These are phyloP conservation scores for Galaxias olidus DNA, from an alignment of 2,797 vertebrate species.

Conservation along the genomic window DNA sequence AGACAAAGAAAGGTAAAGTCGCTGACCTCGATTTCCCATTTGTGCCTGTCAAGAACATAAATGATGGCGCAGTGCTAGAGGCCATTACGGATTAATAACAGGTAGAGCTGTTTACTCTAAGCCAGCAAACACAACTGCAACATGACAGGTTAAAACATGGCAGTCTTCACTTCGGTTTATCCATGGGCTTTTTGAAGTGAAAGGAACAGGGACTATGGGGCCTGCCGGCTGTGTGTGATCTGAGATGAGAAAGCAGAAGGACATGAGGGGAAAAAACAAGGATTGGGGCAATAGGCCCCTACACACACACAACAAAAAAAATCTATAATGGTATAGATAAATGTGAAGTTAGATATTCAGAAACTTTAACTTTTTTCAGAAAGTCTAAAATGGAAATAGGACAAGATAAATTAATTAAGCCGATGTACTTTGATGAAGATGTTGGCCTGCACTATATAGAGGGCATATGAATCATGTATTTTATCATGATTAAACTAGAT, in stretches of 20 bases:
- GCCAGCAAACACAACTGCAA: constrained; percentile 46
- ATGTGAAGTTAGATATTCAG: background rate
- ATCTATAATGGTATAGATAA: constrained; percentile 6
- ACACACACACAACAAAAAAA: too few relatives aligned
- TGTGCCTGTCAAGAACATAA: constrained; percentile 14
- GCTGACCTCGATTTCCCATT: constrained; percentile 6
- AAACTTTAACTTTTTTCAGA: too few relatives aligned
- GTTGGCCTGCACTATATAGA: too few relatives aligned
- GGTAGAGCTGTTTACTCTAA: constrained; percentile 59
- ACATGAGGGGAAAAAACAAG: background rate
- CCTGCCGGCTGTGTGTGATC: constrained; percentile 23
- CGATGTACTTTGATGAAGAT: too few relatives aligned
- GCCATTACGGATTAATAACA: constrained; percentile 52
- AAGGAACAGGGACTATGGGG: constrained; percentile 22
- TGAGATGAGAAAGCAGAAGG: constrained; percentile 19
- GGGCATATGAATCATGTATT: too few relatives aligned
- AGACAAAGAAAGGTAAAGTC: background rate
- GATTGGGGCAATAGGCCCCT: too few relatives aligned
- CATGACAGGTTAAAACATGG: constrained; percentile 62
- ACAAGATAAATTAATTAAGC: too few relatives aligned
- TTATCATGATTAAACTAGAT: too few relatives aligned
- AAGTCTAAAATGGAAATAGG: too few relatives aligned
- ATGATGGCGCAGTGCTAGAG: constrained; percentile 8
- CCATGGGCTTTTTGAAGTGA: constrained; percentile 51
- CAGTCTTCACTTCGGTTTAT: constrained; percentile 47